A percentile compares a stretch with the other conserved stretches of the same genome.
Conservation (phyloP, 2,113 vertebrate genomes). For the Charina bottae region DNA sequence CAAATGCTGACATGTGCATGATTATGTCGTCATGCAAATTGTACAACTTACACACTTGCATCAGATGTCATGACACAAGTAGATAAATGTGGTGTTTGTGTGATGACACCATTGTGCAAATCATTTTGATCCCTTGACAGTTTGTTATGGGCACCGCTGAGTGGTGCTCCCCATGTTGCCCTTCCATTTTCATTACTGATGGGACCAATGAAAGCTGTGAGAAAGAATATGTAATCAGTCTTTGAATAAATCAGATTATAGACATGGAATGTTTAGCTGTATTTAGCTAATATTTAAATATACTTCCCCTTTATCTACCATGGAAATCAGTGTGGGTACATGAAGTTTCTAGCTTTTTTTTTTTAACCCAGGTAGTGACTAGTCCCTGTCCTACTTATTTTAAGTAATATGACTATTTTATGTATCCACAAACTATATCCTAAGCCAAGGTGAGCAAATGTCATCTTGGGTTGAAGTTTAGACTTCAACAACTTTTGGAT, state of each 20-base stretch:
- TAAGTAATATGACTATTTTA: neutral
- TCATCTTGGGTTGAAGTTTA: neutral
- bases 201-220: neutral
- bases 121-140: neutral
- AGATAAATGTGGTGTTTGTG: neutral
- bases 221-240: neutral
- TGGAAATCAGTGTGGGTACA: neutral
- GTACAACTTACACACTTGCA: neutral
- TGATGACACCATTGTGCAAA: neutral
- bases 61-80: neutral
- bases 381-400: neutral
- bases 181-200: neutral
- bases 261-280: neutral
- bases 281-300: neutral
- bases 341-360: neutral
- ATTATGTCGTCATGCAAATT: neutral
- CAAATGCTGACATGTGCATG: too few species aligned
- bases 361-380: neutral
- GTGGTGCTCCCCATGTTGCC: neutral
- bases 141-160: neutral
- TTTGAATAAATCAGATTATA: neutral
- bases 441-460: neutral
- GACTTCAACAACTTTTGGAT: neutral
- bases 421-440: neutral
- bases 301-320: neutral